Evolutionary conservation across 2,113 vertebrate genomes (phyloP), one percentile per base, ranked within the genome.

Genomic region (Indicator indicator): DNA sequence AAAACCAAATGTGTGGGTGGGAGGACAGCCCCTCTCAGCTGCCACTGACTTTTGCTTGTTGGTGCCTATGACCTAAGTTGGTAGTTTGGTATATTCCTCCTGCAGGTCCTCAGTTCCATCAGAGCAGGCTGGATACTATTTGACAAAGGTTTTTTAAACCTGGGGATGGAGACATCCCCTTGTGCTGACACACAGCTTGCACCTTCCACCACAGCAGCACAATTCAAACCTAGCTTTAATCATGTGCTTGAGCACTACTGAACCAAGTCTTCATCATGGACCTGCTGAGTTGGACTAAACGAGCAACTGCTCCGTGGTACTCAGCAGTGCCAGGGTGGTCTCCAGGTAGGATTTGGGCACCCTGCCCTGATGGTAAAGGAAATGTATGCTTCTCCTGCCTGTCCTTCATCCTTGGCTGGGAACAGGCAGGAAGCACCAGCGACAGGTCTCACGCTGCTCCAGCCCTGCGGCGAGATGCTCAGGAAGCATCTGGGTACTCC

Each of bases 381-480:
- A 89, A 18, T 1, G 7, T 24, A 11, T 36, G 5, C 46, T 85
- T 50, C 54, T 83, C 11, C 59, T 85, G 52, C 16, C 48, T 64
- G 64, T 52, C 54, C 75, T 70, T 62, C 18, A 24, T 21, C 71
- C 40, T 69, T 0, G 0, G 21, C 36, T 64, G 69, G 33, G 27
- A 79, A 16, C 17, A 33, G 58, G 68, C 30, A 65, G 74, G 74
- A 40, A 52, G n/a, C 4, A 2, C 1, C 6, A 20, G 27, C 1
- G 14, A 33, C 36, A 30, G 71, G 38, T 62, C 60, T 73, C 0
- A 0, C 0, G 0, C 17, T 0, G 0, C 52, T 80, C 33, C 79
- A 81, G 65, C 46, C 30, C 52, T 0, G 0, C 40, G 23, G 71
- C 1, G 2, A 75, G 4, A 1, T 0, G 1, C 38, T 77, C 0